Evolutionary conservation across 2,888 invertebrate genomes (phyloP).

Genomic region (Xanthorhoe designata): DNA sequence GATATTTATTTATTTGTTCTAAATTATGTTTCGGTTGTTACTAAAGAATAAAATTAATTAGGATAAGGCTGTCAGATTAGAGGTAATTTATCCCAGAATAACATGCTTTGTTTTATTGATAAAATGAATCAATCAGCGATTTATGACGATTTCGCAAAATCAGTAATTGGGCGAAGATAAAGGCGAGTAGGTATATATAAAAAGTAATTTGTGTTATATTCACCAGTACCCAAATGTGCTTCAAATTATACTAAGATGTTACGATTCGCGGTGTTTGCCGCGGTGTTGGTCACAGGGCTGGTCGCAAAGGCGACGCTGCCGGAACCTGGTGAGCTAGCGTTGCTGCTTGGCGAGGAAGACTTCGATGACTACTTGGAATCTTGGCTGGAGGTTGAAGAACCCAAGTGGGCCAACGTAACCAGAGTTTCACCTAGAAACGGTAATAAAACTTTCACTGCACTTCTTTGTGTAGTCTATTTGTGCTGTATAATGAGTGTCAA

Average conservation of each 20-base stretch:
- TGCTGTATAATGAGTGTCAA: too few relatives aligned
- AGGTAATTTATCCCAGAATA: background rate
- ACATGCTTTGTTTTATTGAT: conserved; percentile 11
- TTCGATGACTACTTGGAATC: conserved; percentile 78
- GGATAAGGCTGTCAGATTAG: background rate
- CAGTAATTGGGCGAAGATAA: conserved; percentile 11
- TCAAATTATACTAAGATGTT: conserved; percentile 31
- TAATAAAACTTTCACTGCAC: conserved; percentile 46
- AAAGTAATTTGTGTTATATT: conserved; percentile 7
- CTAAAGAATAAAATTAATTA: background rate
- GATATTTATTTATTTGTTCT: too few relatives aligned
- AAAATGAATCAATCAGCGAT: conserved; percentile 15
- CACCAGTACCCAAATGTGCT: conserved; percentile 35
- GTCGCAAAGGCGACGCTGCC: conserved; percentile 54
- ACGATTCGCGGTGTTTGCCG: conserved; percentile 48
- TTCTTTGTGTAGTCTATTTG: too few relatives aligned
- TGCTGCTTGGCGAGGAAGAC: conserved; percentile 72
- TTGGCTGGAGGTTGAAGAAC: conserved; percentile 68
- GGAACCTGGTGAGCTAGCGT: conserved; percentile 69
- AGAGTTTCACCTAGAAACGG: conserved; percentile 53
- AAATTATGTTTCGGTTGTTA: too few relatives aligned
- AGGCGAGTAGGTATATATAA: conserved; percentile 32
- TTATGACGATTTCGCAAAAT: conserved; percentile 17
- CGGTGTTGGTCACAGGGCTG: conserved; percentile 50
- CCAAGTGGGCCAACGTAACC: conserved; percentile 55